Evolutionary conservation across 2,797 vertebrate species (phyloP), one percentile per base, ranked within the genome.

Genomic region (Prunella strophiata): DNA sequence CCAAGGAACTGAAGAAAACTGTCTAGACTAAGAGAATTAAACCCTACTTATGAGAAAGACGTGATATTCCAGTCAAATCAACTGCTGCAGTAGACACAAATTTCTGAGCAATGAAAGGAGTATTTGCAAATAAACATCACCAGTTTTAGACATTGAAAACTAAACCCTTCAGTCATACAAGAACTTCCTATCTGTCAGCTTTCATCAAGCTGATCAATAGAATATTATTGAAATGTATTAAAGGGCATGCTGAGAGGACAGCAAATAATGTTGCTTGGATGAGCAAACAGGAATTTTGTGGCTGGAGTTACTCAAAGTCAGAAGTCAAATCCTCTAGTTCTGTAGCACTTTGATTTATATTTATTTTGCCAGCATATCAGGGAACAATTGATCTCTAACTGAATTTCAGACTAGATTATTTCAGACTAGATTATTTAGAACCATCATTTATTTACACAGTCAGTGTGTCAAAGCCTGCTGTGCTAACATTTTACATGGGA

Each of bases 381-480:
- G 11, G 34, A 55, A 52, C 10, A 72, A 30, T 32, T 88, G 36
- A n/a, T 58, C 23, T 79, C 73, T 74, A 89, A 54, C 16, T 51
- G 11, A 77, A 68, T 75, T 78, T 78, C 45, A 81, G 57, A 63
- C 48, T 43, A 81, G 78, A 65, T 70, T 59, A 92, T 57, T 87
- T 73, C 45, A 81, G 57, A 63, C 48, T 43, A 81, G 78, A 65
- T 70, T 59, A 92, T 57, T 87, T 73, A 54, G 57, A 36, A 23
- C 27, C 12, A 3, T 36, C 34, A 81, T 34, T 95, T 95, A 94
- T 95, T 96, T 88, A 73, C 42, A 76, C 82, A 82, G 65, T 86
- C 27, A 38, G 10, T 45, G 65, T 81, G 86, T 87, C 5, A 48
- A 66, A 86, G 72, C 68, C 79, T 96, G 40, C 70, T 71, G 26